Evolutionary conservation across 1,140 invertebrate species (phyloP).

Genomic region (Diuraphis noxia): DNA sequence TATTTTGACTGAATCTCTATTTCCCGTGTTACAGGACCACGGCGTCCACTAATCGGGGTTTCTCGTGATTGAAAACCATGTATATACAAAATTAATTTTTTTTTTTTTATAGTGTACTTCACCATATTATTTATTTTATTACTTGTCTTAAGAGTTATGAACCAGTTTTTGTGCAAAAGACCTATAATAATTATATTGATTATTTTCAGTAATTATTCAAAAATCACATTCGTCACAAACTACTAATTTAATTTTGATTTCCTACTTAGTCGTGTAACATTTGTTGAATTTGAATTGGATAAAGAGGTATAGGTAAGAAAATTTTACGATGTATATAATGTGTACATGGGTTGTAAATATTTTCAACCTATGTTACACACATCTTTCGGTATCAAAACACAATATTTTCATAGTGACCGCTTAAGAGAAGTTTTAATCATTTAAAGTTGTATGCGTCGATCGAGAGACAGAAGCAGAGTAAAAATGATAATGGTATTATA

Average conservation of each 20-base stretch:
- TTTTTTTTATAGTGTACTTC: neutral
- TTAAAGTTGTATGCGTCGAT: neutral
- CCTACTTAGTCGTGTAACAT: neutral
- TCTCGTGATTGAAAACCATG: neutral
- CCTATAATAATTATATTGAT: neutral
- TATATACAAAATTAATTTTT: neutral
- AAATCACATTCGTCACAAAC: neutral
- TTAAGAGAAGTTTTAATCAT: neutral
- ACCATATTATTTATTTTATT: neutral
- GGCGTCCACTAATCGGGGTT: neutral
- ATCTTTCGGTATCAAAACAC: neutral
- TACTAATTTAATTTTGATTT: neutral
- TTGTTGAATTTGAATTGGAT: neutral
- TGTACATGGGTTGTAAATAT: neutral
- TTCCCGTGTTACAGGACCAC: neutral
- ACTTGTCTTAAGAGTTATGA: neutral
- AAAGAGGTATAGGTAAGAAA: neutral
- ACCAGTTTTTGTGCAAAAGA: too few species aligned
- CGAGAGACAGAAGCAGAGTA: neutral
- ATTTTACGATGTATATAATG: neutral
- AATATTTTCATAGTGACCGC: neutral
- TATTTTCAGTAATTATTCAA: neutral
- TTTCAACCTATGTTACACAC: neutral
- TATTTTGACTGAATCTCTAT: neutral
- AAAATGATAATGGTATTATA: neutral